Conservation (phyloP, 2,888 invertebrate genomes). For the Copidosoma aretas region DNA sequence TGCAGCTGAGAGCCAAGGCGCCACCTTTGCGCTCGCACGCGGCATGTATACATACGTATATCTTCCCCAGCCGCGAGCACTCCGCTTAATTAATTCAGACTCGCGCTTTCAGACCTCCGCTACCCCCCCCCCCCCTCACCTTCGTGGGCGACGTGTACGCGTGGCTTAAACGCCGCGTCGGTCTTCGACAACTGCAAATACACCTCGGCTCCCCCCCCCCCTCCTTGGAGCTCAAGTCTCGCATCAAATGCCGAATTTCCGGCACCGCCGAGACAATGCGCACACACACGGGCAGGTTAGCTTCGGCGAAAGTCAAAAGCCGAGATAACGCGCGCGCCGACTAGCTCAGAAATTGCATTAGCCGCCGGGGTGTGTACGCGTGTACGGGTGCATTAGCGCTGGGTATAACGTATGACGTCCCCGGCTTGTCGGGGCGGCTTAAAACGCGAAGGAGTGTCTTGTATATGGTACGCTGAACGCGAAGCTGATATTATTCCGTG, state of each 20-base stretch:
- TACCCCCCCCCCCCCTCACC: too few relatives aligned
- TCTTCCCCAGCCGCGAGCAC: background rate
- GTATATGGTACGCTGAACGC: too few relatives aligned
- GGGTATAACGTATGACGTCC: background rate
- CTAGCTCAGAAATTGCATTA: slow-evolving; percentile 27
- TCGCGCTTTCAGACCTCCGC: background rate
- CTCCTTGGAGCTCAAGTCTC: background rate
- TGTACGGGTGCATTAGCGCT: slow-evolving; percentile 15
- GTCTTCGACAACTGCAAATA: background rate
- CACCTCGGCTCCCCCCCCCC: background rate
- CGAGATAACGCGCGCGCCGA: slow-evolving; percentile 1
- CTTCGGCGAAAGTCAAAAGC: slow-evolving; percentile 2
- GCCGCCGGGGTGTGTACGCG: slow-evolving; percentile 14
- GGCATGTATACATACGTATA: too few relatives aligned
- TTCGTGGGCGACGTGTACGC: background rate
- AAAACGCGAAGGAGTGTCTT: too few relatives aligned
- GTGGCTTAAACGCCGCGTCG: background rate
- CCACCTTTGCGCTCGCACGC: too few relatives aligned
- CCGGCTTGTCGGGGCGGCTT: background rate
- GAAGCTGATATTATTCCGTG: too few relatives aligned
- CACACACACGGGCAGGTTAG: background rate
- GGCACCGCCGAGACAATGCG: background rate
- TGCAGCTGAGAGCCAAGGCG: too few relatives aligned
- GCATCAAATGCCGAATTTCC: background rate
- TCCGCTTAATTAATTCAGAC: background rate